Percentiles rank a stretch among this genome's conserved stretches.
These are phyloP conservation scores for Conops quadrifasciatus DNA, from an alignment of 2,888 invertebrate species.

Conservation along the genomic window DNA sequence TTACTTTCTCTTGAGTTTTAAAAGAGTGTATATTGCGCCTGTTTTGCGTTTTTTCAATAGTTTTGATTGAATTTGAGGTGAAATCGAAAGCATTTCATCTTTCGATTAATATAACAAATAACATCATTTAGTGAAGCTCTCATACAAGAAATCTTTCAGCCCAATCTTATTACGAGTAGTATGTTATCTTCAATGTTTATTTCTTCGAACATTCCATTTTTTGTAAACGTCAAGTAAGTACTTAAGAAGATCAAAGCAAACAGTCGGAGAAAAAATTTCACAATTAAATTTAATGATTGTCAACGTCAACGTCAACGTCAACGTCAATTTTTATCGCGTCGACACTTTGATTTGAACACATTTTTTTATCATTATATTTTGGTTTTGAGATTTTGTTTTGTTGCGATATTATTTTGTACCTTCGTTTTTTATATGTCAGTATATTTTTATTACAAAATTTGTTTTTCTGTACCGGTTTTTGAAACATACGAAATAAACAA, in stretches of 20 bases:
- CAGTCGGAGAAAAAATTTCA: neutral
- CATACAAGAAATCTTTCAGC: too few species aligned
- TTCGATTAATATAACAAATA: neutral
- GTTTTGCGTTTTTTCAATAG: too few species aligned
- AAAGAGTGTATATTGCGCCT: too few species aligned
- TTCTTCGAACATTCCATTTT: neutral
- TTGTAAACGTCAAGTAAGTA: neutral
- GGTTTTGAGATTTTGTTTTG: constrained; percentile 33
- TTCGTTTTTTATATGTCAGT: constrained; percentile 18
- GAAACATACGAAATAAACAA: neutral
- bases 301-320: neutral
- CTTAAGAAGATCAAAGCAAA: neutral
- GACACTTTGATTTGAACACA: constrained; percentile 41
- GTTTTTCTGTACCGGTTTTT: neutral
- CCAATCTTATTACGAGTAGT: too few species aligned
- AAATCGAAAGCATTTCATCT: neutral
- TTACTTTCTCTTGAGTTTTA: too few species aligned
- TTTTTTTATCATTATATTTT: too few species aligned
- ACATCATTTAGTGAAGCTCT: too few species aligned
- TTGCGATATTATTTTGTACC: constrained; percentile 45
- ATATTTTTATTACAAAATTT: constrained; percentile 39
- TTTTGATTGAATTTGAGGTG: too few species aligned
- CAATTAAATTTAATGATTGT: constrained; percentile 5
- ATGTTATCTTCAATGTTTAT: neutral
- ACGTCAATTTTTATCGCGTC: neutral